A percentile compares a stretch with the other conserved stretches of the same genome.
phyloP scores from a whole-genome alignment of 30 jellyfish, hydroid and myxozoan species.

The Cassiopea andromeda region DNA sequence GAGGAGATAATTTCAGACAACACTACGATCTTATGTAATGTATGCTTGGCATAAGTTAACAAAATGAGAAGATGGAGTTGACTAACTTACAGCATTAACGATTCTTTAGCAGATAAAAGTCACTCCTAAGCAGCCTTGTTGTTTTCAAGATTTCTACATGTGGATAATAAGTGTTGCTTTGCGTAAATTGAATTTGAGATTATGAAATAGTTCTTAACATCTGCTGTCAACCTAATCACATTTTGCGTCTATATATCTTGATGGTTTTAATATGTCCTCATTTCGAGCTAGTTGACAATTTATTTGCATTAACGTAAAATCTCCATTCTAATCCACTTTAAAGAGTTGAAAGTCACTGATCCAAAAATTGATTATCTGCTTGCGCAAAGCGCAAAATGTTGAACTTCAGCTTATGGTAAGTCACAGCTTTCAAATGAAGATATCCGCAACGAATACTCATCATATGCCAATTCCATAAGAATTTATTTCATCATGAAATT shows the following conservation, averaged over 20 bases:
- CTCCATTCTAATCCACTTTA: background rate
- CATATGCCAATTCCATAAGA: no score
- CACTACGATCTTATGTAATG: no score
- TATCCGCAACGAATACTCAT: background rate
- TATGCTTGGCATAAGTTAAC: no score
- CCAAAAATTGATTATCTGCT: background rate
- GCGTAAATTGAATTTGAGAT: background rate
- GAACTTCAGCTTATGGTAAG: background rate
- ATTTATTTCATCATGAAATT: no score
- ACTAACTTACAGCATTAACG: background rate
- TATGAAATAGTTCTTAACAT: background rate
- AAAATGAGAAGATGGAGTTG: no score
- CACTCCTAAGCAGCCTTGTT: background rate
- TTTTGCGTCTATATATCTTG: background rate
- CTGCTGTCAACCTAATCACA: slow-evolving; percentile 1
- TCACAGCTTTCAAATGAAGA: no score
- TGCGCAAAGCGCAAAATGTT: background rate
- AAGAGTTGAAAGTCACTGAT: background rate
- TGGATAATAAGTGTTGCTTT: background rate
- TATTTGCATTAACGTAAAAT: background rate
- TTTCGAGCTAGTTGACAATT: background rate
- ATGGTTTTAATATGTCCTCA: background rate
- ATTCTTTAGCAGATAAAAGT: background rate
- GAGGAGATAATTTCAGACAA: no score
- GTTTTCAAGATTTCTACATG: background rate